Evolutionary conservation across 2,113 vertebrate species (phyloP), one percentile per base, ranked within the genome.

Genomic region (Anseranas semipalmata): DNA sequence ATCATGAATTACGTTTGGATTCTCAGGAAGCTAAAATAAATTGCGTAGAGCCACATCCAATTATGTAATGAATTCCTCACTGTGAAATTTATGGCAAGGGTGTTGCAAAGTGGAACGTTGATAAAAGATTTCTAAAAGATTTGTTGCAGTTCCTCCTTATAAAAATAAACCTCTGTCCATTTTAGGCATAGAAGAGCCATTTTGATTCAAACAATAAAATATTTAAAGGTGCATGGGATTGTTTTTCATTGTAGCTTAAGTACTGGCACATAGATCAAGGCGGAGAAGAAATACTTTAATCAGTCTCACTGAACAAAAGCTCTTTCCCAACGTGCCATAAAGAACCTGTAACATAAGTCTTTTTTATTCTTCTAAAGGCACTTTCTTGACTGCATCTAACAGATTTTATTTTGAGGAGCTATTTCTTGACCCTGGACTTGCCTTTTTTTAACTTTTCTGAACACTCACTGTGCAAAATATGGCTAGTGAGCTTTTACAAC

Each of bases 41-140:
- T 95, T 90, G 89, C 50, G 18, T 88, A 95, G 92, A 95, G 96
- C 81, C 89, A 91, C 79, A 91, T 96, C 71, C 84, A 94, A 84
- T 96, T 97, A 92, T 87, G 75, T 87, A 96, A 96, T 96, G 95
- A 92, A 96, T 96, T 96, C 92, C 92, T 97, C 88, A 79, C 0
- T 3, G 70, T 86, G 78, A 95, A 92, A 96, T 96, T 95, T 96
- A 93, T 0, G 2, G 62, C 2, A 0, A 18, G 15, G 80, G 82
- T 89, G 73, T 85, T 91, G 81, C 77, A 39, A 87, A 93, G 50
- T 60, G 53, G 77, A 95, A 85, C 22, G 5, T 60, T 87, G 92
- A 92, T 95, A 89, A 87, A 92, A 93, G 77, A 92, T 74, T 93
- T 95, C 71, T 52, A 32, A 39, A 77, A 92, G 85, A 85, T 92